Base-by-base conservation (phyloP, 1,140 invertebrate species). In the Lasioglossum baleicum region DNA sequence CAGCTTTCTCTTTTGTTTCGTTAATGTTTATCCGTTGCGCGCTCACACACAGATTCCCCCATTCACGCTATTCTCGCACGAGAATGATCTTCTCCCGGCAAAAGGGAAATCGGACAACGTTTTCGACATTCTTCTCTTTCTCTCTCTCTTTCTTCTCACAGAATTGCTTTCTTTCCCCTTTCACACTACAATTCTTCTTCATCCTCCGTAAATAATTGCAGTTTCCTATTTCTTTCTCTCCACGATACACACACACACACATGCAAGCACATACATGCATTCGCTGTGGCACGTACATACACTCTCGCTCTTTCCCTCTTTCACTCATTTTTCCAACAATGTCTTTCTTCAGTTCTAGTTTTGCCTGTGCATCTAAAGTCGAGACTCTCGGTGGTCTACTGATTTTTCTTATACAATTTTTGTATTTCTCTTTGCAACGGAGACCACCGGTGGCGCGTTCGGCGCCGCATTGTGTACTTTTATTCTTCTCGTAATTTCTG, bases 281-380 rank as follows among this genome's bases (percentile, higher is more conserved):
- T 20, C n/a, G 13, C 53, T 13, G 10, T 13, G 10, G 44, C 44
- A 48, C 26, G 44, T 35, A 51, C 48, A 69, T 20, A 6, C 51
- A 58, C n/a, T 35, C 31, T 66, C 53, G 44, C 60, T 53, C 40
- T 65, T 20, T 35, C 44, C 42, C 31, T 63, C 68, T n/a, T 26
- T 66, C 22, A 31, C 66, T 35, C n/a, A 51, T 15, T 68, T 66
- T 75, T 70, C 77, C 79, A 86, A 71, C 84, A 86, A 83, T 83
- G 84, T 86, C 84, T 86, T 86, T 86, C 87, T 86, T 88, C 86
- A 86, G 87, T 88, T 86, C 83, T 88, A 89, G 86, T 88, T 89
- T 78, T 89, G 82, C 84, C 88, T 88, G 83, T 87, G 79, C 80
- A 88, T 84, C 86, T 84, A 88, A 87, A 82, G 76, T 88, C 87